Evolutionary conservation across 2,113 vertebrate species (phyloP).

Genomic region (Bostrychus sinensis): DNA sequence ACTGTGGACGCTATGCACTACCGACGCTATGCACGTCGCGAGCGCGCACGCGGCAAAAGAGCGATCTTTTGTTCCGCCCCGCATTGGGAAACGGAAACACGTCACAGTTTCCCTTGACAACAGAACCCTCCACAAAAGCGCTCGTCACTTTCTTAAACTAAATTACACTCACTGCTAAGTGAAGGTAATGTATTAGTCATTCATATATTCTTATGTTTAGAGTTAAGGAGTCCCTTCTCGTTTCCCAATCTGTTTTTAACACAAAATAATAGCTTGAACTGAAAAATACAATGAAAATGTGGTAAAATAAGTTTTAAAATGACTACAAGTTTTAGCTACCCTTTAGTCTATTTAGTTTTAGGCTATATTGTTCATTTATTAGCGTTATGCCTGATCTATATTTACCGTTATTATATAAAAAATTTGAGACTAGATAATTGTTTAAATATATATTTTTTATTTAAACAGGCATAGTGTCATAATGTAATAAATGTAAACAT

Average conservation of each 20-base stretch:
- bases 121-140: not conserved
- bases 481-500: slow-evolving; percentile 41
- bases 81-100: slow-evolving; percentile 60
- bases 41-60: slow-evolving; percentile 46
- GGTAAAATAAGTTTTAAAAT: no score
- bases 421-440: not conserved
- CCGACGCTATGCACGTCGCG: slow-evolving; percentile 17
- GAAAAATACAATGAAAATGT: no score
- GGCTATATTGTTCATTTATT: not conserved
- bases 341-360: no score
- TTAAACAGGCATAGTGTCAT: slow-evolving; percentile 48
- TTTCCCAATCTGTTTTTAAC: not conserved
- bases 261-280: not conserved
- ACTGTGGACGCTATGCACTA: not conserved
- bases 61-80: slow-evolving; percentile 44
- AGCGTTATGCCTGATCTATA: no score
- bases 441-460: slow-evolving; percentile 71
- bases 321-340: no score
- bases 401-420: not conserved
- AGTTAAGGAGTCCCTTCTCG: not conserved
- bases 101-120: slow-evolving; percentile 16
- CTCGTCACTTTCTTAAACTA: not conserved
- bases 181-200: not conserved
- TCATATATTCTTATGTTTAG: not conserved
- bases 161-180: not conserved